Conservation (phyloP, 2,888 invertebrate genomes). For the Tipula helvola region DNA sequence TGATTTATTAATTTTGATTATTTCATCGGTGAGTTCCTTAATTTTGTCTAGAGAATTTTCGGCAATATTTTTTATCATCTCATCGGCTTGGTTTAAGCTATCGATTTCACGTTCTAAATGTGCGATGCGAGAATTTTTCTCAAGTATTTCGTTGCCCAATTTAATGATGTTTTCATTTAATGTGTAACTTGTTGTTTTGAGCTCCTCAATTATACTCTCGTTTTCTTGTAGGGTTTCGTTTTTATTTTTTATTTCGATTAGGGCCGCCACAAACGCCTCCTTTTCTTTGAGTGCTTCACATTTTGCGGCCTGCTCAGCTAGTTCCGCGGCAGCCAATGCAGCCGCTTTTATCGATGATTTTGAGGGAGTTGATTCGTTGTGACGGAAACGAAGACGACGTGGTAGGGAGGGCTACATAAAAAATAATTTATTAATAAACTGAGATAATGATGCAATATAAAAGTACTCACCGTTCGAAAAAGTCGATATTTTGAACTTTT, state of each 20-base stretch:
- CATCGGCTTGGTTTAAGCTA: slow-evolving; percentile 16
- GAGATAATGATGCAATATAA: not conserved
- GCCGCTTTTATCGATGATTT: not conserved
- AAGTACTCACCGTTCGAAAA: slow-evolving; percentile 19
- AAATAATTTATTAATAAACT: slow-evolving; percentile 17
- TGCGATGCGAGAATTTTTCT: slow-evolving; percentile 21
- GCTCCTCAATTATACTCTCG: slow-evolving; percentile 38
- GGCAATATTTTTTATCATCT: slow-evolving; percentile 24
- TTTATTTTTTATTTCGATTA: slow-evolving; percentile 41
- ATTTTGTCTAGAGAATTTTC: slow-evolving; percentile 13
- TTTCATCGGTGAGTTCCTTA: slow-evolving; percentile 24
- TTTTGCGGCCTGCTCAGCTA: slow-evolving; percentile 26
- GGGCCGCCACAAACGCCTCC: slow-evolving; percentile 27
- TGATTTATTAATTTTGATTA: slow-evolving; percentile 21
- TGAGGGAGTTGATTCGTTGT: slow-evolving; percentile 16
- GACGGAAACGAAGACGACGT: slow-evolving; percentile 31
- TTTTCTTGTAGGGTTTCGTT: slow-evolving; percentile 39
- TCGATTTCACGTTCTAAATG: slow-evolving; percentile 10
- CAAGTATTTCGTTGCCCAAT: slow-evolving; percentile 24
- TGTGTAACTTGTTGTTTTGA: slow-evolving; percentile 35
- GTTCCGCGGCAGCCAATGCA: slow-evolving; percentile 21
- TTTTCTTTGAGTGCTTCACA: slow-evolving; percentile 40
- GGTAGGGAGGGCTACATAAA: slow-evolving; percentile 32
- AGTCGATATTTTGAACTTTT: slow-evolving; percentile 18
- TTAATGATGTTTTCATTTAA: slow-evolving; percentile 30